Base-by-base conservation (phyloP, 2,888 invertebrate genomes). In the Mantis religiosa region DNA sequence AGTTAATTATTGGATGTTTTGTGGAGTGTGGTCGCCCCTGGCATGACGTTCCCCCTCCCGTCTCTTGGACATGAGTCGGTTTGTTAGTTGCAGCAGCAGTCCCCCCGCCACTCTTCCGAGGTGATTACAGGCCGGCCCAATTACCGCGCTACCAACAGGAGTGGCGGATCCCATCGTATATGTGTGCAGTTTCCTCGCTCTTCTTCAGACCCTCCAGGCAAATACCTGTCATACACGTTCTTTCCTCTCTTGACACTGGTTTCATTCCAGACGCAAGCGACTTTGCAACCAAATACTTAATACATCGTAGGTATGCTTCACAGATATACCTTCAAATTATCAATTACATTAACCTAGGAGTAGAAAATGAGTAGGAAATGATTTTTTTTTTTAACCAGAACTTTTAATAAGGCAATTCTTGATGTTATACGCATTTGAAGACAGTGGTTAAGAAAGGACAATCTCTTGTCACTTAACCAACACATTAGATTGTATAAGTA, bases 61-160 rank as follows among this genome's bases (percentile, higher is more conserved):
- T 25, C 54, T 71, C 25, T 41, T 41, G 41, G 41, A 71, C 54
- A 71, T 71, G 54, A 71, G 54, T 71, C 54, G 54, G 20, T 71
- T 71, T 71, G 54, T 71, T 71, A 71, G 54, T 71, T 71, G 54
- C 54, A 71, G 54, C 54, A 71, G 25, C 54, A 71, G 54, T 41
- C 6, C 54, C 54, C 86, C 25, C 30, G n/a, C 85, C 88, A 25
- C 28, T 28, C 54, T 81, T 71, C 27, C 28, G 87, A 47, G 87
- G 34, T 88, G 88, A 88, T 88, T 88, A 88, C 85, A 88, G 88
- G 82, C 85, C 88, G 88, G 88, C 81, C 88, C 88, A 88, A 88
- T 88, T 88, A 88, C 88, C 28, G 34, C 34, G 41, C 87, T 83
- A 20, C 82, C 82, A 83, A 27, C 14, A 34, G 82, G 82, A 87